Evolutionary conservation across 2,888 invertebrate species (phyloP).

Genomic region (Graphium colonna): DNA sequence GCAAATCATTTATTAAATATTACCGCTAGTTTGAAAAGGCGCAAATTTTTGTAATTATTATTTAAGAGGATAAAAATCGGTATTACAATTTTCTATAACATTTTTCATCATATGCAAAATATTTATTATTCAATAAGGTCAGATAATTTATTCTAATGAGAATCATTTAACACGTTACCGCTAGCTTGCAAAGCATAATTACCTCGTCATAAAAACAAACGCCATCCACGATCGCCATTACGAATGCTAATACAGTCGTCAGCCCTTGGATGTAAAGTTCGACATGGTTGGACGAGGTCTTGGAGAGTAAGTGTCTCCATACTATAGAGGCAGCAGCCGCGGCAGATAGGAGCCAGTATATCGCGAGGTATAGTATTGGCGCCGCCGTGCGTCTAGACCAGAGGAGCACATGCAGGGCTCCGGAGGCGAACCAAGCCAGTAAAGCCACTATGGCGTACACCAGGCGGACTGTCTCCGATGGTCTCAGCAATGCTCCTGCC

Average conservation of each 20-base stretch:
- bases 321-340: constrained; percentile 50
- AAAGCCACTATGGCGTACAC: constrained; percentile 57
- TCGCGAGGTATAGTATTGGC: constrained; percentile 63
- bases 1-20: too few relatives aligned
- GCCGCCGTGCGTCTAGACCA: constrained; percentile 64
- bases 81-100: too few relatives aligned
- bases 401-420: constrained; percentile 59
- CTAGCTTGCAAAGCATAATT: constrained; percentile 29
- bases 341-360: constrained; percentile 67
- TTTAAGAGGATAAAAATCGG: too few relatives aligned
- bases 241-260: constrained; percentile 45
- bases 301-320: constrained; percentile 44
- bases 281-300: constrained; percentile 38
- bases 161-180: too few relatives aligned
- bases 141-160: neutral
- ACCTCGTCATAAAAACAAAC: constrained; percentile 73
- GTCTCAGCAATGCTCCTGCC: constrained; percentile 51
- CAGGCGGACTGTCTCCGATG: constrained; percentile 47
- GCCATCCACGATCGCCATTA: constrained; percentile 58
- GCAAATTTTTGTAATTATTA: too few relatives aligned
- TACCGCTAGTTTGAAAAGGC: too few relatives aligned
- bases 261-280: constrained; percentile 56
- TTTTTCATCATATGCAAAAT: neutral
- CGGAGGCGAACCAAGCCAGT: constrained; percentile 64
- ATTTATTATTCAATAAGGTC: neutral